Evolutionary conservation across 1,140 invertebrate species (phyloP).

Genomic region (Zaprionus tsacasi): DNA sequence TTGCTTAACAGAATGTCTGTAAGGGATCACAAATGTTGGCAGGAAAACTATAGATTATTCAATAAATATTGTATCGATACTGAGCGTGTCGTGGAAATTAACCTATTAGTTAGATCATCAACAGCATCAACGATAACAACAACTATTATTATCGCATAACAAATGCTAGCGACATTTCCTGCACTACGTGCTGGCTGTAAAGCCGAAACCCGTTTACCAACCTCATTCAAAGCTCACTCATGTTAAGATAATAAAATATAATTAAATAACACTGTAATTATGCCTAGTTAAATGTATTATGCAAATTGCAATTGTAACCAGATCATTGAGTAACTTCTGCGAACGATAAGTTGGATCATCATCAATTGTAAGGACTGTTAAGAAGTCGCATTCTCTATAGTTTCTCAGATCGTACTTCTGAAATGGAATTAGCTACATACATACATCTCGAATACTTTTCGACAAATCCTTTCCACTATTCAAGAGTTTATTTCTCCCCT

Average conservation of each 20-base stretch:
- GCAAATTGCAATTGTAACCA: conserved; percentile 48
- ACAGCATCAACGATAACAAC: not conserved
- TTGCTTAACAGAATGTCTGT: not conserved
- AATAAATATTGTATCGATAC: too few species aligned
- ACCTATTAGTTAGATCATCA: conserved; percentile 36
- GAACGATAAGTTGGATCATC: not conserved
- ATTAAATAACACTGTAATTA: conserved; percentile 52
- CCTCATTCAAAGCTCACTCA: conserved; percentile 35
- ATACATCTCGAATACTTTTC: too few species aligned
- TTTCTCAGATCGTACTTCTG: not conserved
- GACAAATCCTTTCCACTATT: not conserved
- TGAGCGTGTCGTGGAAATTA: not conserved
- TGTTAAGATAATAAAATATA: conserved; percentile 56
- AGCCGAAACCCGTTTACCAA: conserved; percentile 43
- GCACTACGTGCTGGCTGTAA: conserved; percentile 13
- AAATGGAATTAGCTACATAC: too few species aligned
- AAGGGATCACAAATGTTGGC: not conserved
- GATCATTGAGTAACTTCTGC: conserved; percentile 57
- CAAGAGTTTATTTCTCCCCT: too few species aligned
- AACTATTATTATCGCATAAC: conserved; percentile 3
- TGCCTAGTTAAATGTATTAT: conserved; percentile 71
- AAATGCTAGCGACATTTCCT: conserved; percentile 20
- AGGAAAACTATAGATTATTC: not conserved
- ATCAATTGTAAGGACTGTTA: not conserved
- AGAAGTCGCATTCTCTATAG: not conserved